Evolutionary conservation across 2,888 invertebrate species (phyloP).

Genomic region (Diogma glabrata): DNA sequence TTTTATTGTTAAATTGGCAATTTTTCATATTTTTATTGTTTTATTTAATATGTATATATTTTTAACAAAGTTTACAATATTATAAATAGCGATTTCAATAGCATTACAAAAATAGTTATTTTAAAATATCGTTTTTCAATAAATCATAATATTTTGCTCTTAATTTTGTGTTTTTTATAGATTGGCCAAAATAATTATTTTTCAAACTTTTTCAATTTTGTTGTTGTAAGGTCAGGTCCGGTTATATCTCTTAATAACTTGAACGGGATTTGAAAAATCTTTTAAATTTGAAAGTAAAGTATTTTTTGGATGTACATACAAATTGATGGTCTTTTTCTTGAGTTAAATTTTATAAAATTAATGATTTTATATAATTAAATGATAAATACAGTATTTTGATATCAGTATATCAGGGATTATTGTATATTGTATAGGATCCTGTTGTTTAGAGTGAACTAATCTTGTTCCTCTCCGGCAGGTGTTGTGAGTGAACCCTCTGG

Average conservation of each 20-base stretch:
- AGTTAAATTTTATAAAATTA: constrained; percentile 4
- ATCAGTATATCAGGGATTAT: constrained; percentile 12
- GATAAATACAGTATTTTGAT: constrained; percentile 12
- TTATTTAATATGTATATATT: too few relatives aligned
- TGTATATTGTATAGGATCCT: constrained; percentile 30
- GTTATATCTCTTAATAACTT: constrained; percentile 3
- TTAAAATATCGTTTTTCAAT: constrained; percentile 7
- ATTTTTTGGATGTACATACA: constrained; percentile 5
- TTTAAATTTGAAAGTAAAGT: not conserved
- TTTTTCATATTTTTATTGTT: too few relatives aligned
- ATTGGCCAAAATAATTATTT: constrained; percentile 5
- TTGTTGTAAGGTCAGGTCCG: constrained; percentile 3
- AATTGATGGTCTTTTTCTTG: constrained; percentile 8
- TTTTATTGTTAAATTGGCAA: too few relatives aligned
- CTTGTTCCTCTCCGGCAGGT: constrained; percentile 42
- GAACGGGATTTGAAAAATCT: constrained; percentile 8
- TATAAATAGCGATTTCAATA: too few relatives aligned
- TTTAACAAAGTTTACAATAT: too few relatives aligned
- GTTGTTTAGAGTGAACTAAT: constrained; percentile 40
- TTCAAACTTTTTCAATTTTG: too few relatives aligned
- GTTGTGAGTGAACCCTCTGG: constrained; percentile 25
- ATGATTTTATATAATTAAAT: constrained; percentile 6
- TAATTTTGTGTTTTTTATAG: constrained; percentile 8
- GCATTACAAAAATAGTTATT: too few relatives aligned
- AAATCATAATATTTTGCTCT: constrained; percentile 5